Base-by-base conservation (phyloP, 2,113 vertebrate genomes). In the Platichthys stellatus region DNA sequence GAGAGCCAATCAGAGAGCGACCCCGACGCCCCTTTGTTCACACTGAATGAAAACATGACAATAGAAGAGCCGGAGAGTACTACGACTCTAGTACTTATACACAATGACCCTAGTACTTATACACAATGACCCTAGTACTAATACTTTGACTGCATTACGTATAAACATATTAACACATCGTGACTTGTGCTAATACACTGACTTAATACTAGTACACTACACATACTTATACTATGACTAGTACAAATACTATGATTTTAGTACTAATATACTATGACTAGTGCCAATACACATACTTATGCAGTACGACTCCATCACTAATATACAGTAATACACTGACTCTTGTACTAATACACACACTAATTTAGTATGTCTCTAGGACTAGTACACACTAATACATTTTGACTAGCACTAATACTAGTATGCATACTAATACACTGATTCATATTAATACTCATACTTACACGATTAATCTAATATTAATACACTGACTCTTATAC, bases 21-120 rank as follows among this genome's bases (percentile, higher is more conserved):
- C 17, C 38, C 76, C n/a, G 77, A 83, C 89, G 76, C 66, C 77
- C 76, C 86, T 92, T 93, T 93, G 92, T 93, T 91, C 84, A 24
- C 54, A 59, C 74, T 53, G 84, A 90, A 91, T 88, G 89, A 89
- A 86, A 82, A 68, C 81, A 72, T 31, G 68, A 62, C 72, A 92
- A 92, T 88, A 26, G 76, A 2, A 35, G 63, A 76, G 71, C 3
- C 26, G 72, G 15, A 10, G 54, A 26, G 14, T 20, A n/a, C 20
- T n/a, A n/a, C n/a, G 6, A 54, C 53, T 54, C 18, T 43, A 43
- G 40, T 11, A 43, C 40, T 43, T 3, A 43, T 13, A 43, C 2
- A 43, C 40, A 13, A 13, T 11, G 11, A 43, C 40, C 12, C 40
- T 43, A 13, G 40, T 13, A 43, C 40, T 11, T 12, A 40, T 40